A percentile compares a stretch with the other conserved stretches of the same genome.
phyloP scores from a whole-genome alignment of 2,113 vertebrate species.

The Apaloderma vittatum region DNA sequence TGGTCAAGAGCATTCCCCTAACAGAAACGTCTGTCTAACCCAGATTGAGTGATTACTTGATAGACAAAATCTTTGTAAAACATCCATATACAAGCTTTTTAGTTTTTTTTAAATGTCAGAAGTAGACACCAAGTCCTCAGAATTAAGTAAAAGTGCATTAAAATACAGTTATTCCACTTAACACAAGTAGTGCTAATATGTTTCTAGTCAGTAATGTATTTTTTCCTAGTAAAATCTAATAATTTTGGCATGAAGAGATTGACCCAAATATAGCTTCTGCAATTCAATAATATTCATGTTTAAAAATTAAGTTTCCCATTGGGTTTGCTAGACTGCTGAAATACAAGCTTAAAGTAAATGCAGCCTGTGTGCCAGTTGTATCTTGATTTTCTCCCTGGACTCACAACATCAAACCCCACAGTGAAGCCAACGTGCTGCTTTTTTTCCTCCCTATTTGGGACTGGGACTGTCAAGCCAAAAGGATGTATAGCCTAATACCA shows the following conservation, averaged over 20 bases:
- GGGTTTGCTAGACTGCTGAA: background rate
- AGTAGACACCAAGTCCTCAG: background rate
- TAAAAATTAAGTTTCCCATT: conserved; percentile 12
- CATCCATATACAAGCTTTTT: background rate
- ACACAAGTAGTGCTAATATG: background rate
- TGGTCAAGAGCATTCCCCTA: background rate
- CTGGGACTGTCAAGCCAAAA: background rate
- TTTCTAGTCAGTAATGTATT: background rate
- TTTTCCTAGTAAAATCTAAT: background rate
- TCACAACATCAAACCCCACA: background rate
- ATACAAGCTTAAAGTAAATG: background rate
- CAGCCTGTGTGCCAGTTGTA: background rate
- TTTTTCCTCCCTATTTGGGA: background rate
- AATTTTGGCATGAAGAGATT: background rate
- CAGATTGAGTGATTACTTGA: background rate
- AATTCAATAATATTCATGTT: background rate
- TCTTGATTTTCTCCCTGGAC: background rate
- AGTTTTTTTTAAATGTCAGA: background rate
- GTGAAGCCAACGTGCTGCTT: background rate
- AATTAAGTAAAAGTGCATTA: background rate
- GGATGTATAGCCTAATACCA: background rate
- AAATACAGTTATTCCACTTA: background rate
- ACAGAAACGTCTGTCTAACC: background rate
- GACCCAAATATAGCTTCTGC: background rate
- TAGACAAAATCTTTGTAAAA: background rate